phyloP scores from a whole-genome alignment of 2,113 vertebrate species.

The Otocyon megalotis region DNA sequence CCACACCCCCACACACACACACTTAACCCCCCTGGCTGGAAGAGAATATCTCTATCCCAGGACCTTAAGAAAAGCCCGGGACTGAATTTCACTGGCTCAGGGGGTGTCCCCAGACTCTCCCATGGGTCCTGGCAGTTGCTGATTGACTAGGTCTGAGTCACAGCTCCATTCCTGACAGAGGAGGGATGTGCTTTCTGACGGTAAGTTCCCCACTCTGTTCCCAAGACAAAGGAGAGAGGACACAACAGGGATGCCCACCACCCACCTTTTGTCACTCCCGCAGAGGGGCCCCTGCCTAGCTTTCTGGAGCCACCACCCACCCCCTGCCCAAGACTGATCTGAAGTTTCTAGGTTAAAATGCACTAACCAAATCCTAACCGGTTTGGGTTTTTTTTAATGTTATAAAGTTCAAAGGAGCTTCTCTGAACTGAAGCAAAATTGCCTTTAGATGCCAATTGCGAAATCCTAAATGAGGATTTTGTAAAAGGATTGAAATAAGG shows the following conservation, averaged over 20 bases:
- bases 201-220: neutral
- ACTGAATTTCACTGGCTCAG: neutral
- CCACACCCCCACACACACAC: neutral
- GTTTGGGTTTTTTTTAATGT: neutral
- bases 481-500: slow-evolving; percentile 24
- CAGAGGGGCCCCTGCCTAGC: neutral
- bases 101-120: neutral
- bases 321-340: neutral
- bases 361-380: neutral
- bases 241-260: neutral
- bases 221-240: neutral
- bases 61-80: neutral
- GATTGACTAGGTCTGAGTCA: neutral
- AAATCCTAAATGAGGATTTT: slow-evolving; percentile 33
- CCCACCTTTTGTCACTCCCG: neutral
- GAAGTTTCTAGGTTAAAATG: neutral
- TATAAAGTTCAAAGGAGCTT: neutral
- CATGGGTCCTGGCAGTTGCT: neutral
- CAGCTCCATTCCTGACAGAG: neutral
- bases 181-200: neutral
- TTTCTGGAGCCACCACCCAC: neutral
- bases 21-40: neutral
- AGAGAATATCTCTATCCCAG: neutral
- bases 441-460: neutral
- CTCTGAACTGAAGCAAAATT: slow-evolving; percentile 3